phyloP scores from a whole-genome alignment of 2,113 vertebrate species.

The Bothrops jararaca region DNA sequence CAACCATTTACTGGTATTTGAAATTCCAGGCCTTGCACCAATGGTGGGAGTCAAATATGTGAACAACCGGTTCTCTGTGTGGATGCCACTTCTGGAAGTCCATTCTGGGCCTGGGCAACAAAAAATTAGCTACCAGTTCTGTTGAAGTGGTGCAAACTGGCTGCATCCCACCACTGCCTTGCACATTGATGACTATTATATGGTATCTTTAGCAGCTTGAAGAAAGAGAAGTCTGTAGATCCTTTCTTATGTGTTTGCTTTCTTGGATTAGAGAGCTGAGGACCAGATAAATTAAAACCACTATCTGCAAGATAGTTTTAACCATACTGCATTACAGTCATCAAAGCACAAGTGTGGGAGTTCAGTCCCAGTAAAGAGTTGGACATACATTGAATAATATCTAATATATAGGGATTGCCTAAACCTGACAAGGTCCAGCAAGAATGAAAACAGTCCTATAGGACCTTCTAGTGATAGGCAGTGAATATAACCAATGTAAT shows the following conservation, averaged over 20 bases:
- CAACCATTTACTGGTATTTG: neutral
- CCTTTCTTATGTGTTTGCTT: neutral
- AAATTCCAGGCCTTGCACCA: neutral
- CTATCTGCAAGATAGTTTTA: neutral
- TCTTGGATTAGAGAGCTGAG: neutral
- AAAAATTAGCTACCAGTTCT: too few species aligned
- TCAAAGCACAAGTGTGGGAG: neutral
- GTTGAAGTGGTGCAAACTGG: too few species aligned
- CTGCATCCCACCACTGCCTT: neutral
- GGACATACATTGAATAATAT: neutral
- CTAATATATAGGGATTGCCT: neutral
- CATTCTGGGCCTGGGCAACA: too few species aligned
- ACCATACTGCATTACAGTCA: neutral
- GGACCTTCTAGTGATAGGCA: neutral
- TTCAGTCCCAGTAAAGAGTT: neutral
- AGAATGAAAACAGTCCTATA: neutral
- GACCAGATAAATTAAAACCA: neutral
- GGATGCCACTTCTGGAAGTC: too few species aligned
- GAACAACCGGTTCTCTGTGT: too few species aligned
- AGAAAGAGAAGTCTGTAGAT: neutral
- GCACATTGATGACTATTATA: neutral
- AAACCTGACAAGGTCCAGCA: neutral
- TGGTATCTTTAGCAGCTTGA: neutral
- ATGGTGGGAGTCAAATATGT: too few species aligned
- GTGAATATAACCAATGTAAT: neutral